Conservation (phyloP, 2,113 vertebrate genomes). For the Myrmophylax atrothorax region DNA sequence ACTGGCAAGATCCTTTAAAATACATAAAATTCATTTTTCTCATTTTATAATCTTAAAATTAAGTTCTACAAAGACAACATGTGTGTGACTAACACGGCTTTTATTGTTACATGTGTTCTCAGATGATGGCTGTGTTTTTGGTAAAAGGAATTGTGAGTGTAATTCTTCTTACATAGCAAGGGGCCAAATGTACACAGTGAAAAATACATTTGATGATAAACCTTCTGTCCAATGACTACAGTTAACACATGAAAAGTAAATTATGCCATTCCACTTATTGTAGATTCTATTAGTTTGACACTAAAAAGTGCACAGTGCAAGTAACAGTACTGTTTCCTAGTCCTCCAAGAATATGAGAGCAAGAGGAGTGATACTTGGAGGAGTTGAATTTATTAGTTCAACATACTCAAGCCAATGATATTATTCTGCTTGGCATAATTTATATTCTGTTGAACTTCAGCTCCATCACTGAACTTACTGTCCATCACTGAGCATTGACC, state of each 20-base stretch:
- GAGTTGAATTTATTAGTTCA: background rate
- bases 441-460: background rate
- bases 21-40: background rate
- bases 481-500: background rate
- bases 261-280: background rate
- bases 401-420: background rate
- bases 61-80: background rate
- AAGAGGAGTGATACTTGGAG: background rate
- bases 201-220: constrained; percentile 5
- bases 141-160: background rate
- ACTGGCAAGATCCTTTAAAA: constrained; percentile 7
- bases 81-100: background rate
- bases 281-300: background rate
- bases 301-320: constrained; percentile 66
- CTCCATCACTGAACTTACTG: background rate
- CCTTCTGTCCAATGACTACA: background rate
- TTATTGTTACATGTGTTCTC: background rate
- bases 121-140: background rate
- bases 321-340: constrained; percentile 2
- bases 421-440: background rate
- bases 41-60: background rate
- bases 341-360: background rate
- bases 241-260: background rate
- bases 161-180: constrained; percentile 10
- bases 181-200: background rate